Base-by-base conservation (phyloP, 2,888 invertebrate genomes). In the Noctua janthe region DNA sequence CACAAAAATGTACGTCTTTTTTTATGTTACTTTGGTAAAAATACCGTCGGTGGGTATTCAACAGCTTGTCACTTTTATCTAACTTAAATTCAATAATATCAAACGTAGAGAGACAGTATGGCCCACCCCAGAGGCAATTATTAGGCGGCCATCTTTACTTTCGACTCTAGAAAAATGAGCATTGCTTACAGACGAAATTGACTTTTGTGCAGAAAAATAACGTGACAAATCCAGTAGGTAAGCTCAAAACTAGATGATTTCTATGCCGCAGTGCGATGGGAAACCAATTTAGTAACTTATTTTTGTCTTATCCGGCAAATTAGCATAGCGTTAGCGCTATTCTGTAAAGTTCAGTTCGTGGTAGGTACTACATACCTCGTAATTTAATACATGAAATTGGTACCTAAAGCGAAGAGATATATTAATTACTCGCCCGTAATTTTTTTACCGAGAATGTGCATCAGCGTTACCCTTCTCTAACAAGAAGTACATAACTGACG, bases 11-110 rank as follows among this genome's bases (percentile, higher is more conserved):
- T 83, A 81, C 83, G 88, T 90, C 90, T 89, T 89, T 86, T 29
- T 86, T 73, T 74, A 76, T 81, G 62, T 83, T 79, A 75, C 67
- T 82, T 78, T 85, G 89, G 89, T 80, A 88, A 81, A 83, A 62
- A 85, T 79, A 88, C 90, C 88, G 75, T 91, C 91, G 91, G 91
- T 91, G 91, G 91, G 91, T 88, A 82, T 83, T 82, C 43, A 75
- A 81, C 23, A 82, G 64, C 66, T 81, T 76, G 70, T 70, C 70
- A 78, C 20, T 56, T 77, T 64, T 73, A 71, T n/a, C 5, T 80
- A 74, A 74, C n/a, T 47, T 51, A 70, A 1, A 23, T 85, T 85
- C 35, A 73, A 73, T 64, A 72, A 56, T 43, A 39, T 62, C 23
- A 23, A 82, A 82, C 23, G 29, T 47, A 49, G 3, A 23, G 23